Evolutionary conservation across 2,797 vertebrate genomes (phyloP).

Genomic region (Gymnodraco acuticeps): DNA sequence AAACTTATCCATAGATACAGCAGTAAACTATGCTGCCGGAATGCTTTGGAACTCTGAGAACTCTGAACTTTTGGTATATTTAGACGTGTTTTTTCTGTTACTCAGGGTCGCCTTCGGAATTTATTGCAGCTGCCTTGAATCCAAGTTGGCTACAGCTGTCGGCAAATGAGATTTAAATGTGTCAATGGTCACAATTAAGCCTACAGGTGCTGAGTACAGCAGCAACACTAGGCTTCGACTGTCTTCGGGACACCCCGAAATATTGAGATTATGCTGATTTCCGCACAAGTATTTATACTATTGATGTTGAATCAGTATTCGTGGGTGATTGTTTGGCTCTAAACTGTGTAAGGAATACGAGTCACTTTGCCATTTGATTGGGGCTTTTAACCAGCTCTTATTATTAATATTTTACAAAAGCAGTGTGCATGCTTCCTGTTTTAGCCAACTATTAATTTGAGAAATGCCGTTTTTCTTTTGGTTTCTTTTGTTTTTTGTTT

Average conservation of each 20-base stretch:
- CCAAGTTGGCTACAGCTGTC: conserved; percentile 14
- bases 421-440: not conserved
- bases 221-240: not conserved
- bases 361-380: not conserved
- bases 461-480: not conserved
- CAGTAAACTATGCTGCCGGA: not conserved
- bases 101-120: not conserved
- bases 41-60: conserved; percentile 3
- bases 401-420: not conserved
- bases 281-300: not conserved
- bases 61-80: conserved; percentile 1
- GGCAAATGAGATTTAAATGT: not conserved
- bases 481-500: conserved; percentile 1
- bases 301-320: not conserved
- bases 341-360: not conserved
- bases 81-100: conserved; percentile 1
- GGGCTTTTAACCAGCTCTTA: not conserved
- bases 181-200: not conserved
- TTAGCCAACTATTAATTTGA: not conserved
- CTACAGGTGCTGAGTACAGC: not conserved
- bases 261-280: not conserved
- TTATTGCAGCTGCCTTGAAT: conserved; percentile 15
- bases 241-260: not conserved
- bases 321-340: not conserved
- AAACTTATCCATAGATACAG: not conserved